A percentile compares a stretch with the other conserved stretches of the same genome.
These are phyloP conservation scores for Bellardia pandia DNA, from an alignment of 2,888 invertebrate species.

Conservation along the genomic window DNA sequence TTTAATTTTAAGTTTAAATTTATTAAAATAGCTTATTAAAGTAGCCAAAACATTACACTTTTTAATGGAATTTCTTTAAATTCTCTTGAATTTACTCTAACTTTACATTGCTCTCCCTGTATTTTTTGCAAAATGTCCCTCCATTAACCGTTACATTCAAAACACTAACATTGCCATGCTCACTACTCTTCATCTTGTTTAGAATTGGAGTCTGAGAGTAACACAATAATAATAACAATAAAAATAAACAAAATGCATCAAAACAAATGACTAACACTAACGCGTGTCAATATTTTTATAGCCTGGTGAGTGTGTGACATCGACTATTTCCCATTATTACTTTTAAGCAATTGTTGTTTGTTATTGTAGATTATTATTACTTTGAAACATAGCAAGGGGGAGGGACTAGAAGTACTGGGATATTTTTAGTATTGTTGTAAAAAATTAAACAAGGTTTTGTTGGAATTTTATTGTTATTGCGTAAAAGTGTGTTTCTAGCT, in stretches of 20 bases:
- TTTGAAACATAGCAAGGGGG: too few species aligned
- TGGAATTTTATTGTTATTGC: constrained; percentile 47
- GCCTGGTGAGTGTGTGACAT: not conserved
- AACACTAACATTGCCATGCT: not conserved
- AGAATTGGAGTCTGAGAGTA: not conserved
- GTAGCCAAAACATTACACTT: too few species aligned
- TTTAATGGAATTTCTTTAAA: not conserved
- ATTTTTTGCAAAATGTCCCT: not conserved
- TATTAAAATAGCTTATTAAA: too few species aligned
- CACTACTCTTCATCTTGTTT: not conserved
- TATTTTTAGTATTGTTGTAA: constrained; percentile 17
- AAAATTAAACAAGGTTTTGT: not conserved
- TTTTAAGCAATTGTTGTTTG: not conserved
- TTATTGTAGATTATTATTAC: not conserved
- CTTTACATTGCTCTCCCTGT: not conserved
- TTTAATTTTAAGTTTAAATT: too few species aligned
- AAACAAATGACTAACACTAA: constrained; percentile 52
- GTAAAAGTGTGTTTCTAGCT: not conserved
- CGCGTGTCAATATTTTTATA: constrained; percentile 37
- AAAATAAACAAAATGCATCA: not conserved
- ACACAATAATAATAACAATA: not conserved
- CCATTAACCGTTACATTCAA: not conserved
- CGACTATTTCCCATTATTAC: not conserved
- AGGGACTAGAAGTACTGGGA: too few species aligned
- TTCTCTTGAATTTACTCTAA: not conserved